These are phyloP conservation scores for Crotalus horridus DNA, from an alignment of 2,113 vertebrate species.

Conservation along the genomic window DNA sequence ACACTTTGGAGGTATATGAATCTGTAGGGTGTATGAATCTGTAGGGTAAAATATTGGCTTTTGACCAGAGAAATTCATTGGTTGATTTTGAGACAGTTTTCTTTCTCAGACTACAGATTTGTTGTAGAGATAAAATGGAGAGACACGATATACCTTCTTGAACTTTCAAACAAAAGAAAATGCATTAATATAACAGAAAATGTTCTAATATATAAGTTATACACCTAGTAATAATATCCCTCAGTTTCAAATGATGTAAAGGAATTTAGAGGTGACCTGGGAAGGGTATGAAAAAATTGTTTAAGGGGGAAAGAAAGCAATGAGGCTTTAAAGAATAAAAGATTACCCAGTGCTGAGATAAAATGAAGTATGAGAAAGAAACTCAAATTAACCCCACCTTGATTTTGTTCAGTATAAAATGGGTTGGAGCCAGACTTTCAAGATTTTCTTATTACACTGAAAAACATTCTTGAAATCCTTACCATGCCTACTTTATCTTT, in stretches of 20 bases:
- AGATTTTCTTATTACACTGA: background rate
- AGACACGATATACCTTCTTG: background rate
- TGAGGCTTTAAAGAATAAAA: background rate
- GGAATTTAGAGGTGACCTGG: background rate
- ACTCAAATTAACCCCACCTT: background rate
- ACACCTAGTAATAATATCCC: background rate
- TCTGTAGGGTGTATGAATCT: background rate
- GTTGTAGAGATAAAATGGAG: background rate
- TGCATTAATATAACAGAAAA: background rate
- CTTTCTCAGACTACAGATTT: background rate
- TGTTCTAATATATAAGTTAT: background rate
- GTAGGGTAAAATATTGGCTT: background rate
- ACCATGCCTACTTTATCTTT: background rate
- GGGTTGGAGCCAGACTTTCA: background rate
- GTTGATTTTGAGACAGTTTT: background rate
- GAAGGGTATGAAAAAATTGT: background rate
- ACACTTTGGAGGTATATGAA: background rate
- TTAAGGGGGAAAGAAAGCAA: background rate
- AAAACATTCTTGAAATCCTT: background rate
- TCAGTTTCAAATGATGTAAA: background rate
- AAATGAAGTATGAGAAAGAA: background rate
- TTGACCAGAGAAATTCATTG: background rate
- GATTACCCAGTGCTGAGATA: background rate
- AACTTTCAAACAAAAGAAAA: background rate
- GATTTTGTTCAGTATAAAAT: background rate